Evolutionary conservation across 2,797 vertebrate genomes (phyloP), one percentile per base, ranked within the genome.

Genomic region (Thamnophis elegans): DNA sequence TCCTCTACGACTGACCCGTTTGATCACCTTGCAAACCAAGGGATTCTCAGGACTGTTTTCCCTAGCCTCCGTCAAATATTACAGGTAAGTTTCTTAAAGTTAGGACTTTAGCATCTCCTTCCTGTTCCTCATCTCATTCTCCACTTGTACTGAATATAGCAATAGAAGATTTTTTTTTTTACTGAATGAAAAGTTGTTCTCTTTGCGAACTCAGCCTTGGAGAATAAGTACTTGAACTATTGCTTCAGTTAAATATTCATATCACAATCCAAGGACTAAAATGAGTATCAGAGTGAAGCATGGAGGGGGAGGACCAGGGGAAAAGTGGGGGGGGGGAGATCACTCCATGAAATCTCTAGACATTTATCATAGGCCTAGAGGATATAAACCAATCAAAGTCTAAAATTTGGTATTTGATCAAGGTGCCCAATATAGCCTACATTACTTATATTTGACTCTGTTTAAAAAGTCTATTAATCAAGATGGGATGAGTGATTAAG

Each of bases 401-500:
- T 95, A 94, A 97, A 97, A 95, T 96, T 93, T 93, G 86, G 68
- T 96, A 95, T 96, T 96, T 97, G 96, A 97, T 96, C 10, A 91
- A 97, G 96, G 95, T 94, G 91, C 96, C 95, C 95, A 96, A 96
- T 96, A 96, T 96, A 97, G 93, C 92, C 95, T 95, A 96, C 96
- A 96, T 97, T 97, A 97, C 96, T 97, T 97, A 97, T 96, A 97
- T 95, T 96, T 97, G 95, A 96, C 95, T 96, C 95, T 96, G 95
- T 95, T 96, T 96, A 95, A 97, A 96, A 96, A 96, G 96, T 96
- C 96, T 95, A 97, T 97, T 97, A 96, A 97, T 97, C 97, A 97
- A 96, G 93, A 51, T 94, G n/a, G 94, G 95, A 95, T 96, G 96
- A 96, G 96, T 97, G 97, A 96, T 96, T 96, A 97, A 97, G 91